These are phyloP conservation scores for Pomatorhinus ruficollis DNA, from an alignment of 2,113 vertebrate genomes.

Conservation along the genomic window DNA sequence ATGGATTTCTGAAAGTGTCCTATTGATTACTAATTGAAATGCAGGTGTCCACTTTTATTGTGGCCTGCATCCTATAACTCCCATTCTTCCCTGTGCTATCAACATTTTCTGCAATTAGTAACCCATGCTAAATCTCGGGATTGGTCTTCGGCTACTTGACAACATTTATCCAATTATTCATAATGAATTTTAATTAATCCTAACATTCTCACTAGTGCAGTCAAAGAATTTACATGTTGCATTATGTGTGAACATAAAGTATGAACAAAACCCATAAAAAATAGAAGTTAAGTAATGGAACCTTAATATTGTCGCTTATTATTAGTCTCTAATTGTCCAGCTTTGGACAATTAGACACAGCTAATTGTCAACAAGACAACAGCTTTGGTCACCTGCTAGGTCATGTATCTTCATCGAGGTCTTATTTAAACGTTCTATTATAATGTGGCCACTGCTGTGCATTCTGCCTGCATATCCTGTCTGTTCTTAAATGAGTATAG, in stretches of 20 bases:
- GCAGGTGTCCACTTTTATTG: neutral
- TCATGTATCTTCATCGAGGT: neutral
- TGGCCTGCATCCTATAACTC: neutral
- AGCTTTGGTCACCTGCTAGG: neutral
- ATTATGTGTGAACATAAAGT: neutral
- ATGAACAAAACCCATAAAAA: neutral
- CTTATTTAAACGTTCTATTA: neutral
- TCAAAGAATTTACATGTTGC: neutral
- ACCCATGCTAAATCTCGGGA: neutral
- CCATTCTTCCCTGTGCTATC: neutral
- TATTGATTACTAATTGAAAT: neutral
- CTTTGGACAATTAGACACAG: neutral
- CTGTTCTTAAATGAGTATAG: constrained; percentile 20
- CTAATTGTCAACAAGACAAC: neutral
- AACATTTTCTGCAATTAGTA: neutral
- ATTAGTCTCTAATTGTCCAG: neutral
- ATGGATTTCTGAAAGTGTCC: neutral
- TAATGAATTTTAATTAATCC: neutral
- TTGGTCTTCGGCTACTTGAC: neutral
- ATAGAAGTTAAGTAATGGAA: neutral
- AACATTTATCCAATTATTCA: neutral
- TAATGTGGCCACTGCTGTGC: neutral
- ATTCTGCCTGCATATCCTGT: neutral
- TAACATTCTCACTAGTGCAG: neutral
- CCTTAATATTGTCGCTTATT: neutral